Evolutionary conservation across 2,888 invertebrate species (phyloP), one percentile per base, ranked within the genome.

Genomic region (Metallyticus violacea): DNA sequence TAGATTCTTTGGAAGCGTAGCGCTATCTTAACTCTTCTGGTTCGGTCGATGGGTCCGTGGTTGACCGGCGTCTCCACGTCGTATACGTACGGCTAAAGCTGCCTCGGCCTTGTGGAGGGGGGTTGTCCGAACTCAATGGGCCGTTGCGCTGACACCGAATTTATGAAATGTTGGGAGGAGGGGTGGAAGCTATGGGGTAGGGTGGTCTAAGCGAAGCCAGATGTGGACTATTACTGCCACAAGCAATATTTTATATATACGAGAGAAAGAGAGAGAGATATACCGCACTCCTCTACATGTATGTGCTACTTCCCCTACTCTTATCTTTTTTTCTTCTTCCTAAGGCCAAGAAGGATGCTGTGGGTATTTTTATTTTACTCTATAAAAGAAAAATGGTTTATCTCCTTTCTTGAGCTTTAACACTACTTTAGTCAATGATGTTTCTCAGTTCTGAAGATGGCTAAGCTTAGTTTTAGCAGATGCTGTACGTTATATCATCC

Each of bases 121-220:
- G 26, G 81, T 30, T 86, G 80, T 26, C 78, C 78, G 82, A 86
- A 77, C 83, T 62, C 86, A 86, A 86, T 86, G 86, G 83, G 26
- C 86, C 86, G 85, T 79, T 77, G 27, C 85, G 27, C 27, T 85
- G 78, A 77, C 78, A 29, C 78, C 26, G 86, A 30, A 83, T 86
- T 83, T 77, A 83, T 84, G 86, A 86, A 86, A 84, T 86, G 86
- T 86, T 78, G 85, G 81, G 25, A 79, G 79, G 85, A 85, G 62
- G 79, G 84, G 40, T 62, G 22, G 40, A 62, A 9, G 40, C 9
- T 62, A 62, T 62, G 40, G 29, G 40, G 40, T 62, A 62, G 40
- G 40, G 40, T 62, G 40, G 40, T 62, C 40, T 62, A 62, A 62
- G 40, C 40, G 40, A 62, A 62, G 40, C 40, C 40, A 62, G 40